These are phyloP conservation scores for Cynopterus sphinx DNA, from an alignment of 2,797 vertebrate genomes.

Conservation along the genomic window DNA sequence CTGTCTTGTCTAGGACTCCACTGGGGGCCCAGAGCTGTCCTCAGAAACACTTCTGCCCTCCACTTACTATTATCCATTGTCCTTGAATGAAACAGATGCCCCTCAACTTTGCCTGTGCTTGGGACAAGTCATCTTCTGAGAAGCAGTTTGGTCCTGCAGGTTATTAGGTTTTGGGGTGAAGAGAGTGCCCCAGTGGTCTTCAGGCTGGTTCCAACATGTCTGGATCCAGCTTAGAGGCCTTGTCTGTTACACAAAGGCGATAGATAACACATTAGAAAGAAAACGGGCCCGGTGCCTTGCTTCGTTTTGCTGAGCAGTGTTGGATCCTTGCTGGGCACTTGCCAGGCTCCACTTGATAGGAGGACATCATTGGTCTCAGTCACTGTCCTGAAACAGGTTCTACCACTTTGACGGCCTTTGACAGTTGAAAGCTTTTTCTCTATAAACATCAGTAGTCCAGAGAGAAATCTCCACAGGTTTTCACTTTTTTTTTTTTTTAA, in stretches of 20 bases:
- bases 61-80: neutral
- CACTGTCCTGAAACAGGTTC: neutral
- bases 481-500: neutral
- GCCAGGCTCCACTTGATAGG: neutral
- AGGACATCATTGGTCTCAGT: neutral
- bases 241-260: neutral
- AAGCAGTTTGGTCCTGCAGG: neutral
- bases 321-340: neutral
- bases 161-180: neutral
- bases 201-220: neutral
- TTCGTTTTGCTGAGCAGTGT: neutral
- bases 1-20: neutral
- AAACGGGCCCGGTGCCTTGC: neutral
- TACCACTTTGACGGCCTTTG: neutral
- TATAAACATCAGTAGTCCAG: neutral
- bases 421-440: neutral
- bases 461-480: neutral
- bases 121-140: neutral
- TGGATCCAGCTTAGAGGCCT: neutral
- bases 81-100: neutral
- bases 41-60: neutral
- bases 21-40: neutral
- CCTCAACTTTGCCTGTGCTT: slow-evolving; percentile 2
- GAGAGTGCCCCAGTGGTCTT: neutral
- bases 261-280: neutral